Base-by-base conservation (phyloP, 2,888 invertebrate genomes). In the Leucozona laternaria region DNA sequence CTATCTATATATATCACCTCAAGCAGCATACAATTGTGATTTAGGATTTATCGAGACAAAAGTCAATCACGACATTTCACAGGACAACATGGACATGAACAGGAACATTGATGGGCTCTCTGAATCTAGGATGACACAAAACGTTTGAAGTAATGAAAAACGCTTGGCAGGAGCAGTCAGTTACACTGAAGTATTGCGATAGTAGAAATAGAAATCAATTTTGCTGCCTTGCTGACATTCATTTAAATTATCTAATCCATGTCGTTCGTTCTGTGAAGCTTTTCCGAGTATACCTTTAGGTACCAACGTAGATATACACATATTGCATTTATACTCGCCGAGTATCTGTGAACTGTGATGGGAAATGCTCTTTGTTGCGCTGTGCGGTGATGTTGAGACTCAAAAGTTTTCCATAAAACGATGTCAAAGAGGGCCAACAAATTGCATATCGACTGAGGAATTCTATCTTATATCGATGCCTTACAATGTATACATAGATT, bases 111-210 rank as follows among this genome's bases (percentile, higher is more conserved):
- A 28, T 28, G 53, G 53, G 7, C 17, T 20, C 17, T 20, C 11
- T 11, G 66, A 64, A 66, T 22, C 48, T 11, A 53, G 53, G 37
- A 68, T 60, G 73, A 73, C 82, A 70, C 48, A 71, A 71, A 79
- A 75, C 34, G 68, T 79, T 79, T 75, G 75, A 75, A 79, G 68
- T 83, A 83, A 83, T 83, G 79, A 79, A 83, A 83, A 83, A 70
- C 75, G 73, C 64, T 79, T 57, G 75, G 70, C 79, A 75, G 70
- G 75, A 75, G 48, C 73, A 62, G 53, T n/a, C 62, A 55, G 60
- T 76, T 77, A 40, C 45, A 57, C 64, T 55, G 25, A 45, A 79
- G 48, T 55, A 79, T 70, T 75, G 31, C 62, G 2, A 53, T 31
- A 43, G 11, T 58, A 60, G 66, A 72, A 57, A 57, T 66, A 53